A percentile compares a stretch with the other conserved stretches of the same genome.
phyloP scores from a whole-genome alignment of 2,888 invertebrate genomes.

The Hylaea fasciaria region DNA sequence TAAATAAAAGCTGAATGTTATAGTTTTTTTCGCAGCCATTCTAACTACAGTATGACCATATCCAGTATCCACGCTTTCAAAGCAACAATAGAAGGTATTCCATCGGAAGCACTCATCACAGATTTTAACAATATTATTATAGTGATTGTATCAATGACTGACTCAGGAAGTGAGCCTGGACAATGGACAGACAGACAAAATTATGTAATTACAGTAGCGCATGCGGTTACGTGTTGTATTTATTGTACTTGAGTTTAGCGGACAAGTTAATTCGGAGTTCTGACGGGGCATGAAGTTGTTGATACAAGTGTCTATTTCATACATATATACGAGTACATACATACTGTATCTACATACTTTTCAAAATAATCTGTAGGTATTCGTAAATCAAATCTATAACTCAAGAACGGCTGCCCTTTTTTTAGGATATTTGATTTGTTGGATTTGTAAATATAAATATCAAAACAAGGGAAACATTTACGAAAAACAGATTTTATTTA shows the following conservation, averaged over 20 bases:
- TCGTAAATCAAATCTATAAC: too few relatives aligned
- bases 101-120: conserved; percentile 8
- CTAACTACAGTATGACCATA: neutral
- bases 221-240: conserved; percentile 14
- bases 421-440: too few relatives aligned
- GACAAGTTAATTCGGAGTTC: conserved; percentile 13
- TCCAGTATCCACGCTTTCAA: neutral
- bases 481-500: too few relatives aligned
- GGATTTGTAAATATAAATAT: too few relatives aligned
- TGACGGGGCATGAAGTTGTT: conserved; percentile 6
- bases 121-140: conserved; percentile 8
- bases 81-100: neutral
- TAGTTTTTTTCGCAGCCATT: neutral
- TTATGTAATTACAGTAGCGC: conserved; percentile 40
- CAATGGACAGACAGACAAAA: conserved; percentile 42
- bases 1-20: too few relatives aligned
- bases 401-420: too few relatives aligned
- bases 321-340: neutral
- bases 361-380: too few relatives aligned
- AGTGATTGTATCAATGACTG: conserved; percentile 32
- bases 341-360: too few relatives aligned
- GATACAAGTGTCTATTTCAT: conserved; percentile 8
- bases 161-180: conserved; percentile 44
- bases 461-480: too few relatives aligned
- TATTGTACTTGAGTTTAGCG: conserved; percentile 8